phyloP scores from a whole-genome alignment of 2,888 invertebrate genomes.

The Drosophila rellima region DNA sequence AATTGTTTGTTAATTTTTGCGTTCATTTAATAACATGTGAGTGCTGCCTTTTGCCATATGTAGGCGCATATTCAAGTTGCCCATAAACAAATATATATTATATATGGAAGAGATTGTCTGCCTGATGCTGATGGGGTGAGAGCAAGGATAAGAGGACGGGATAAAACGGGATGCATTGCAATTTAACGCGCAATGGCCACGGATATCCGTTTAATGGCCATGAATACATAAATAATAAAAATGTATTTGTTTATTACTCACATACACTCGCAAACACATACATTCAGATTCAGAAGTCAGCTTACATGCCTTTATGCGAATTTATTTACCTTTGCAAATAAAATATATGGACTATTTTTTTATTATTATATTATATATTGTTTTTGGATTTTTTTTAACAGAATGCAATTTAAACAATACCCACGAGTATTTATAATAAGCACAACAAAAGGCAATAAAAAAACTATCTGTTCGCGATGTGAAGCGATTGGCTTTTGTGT shows the following conservation, averaged over 20 bases:
- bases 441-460: slow-evolving; percentile 64
- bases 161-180: slow-evolving; percentile 53
- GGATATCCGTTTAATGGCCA: slow-evolving; percentile 82
- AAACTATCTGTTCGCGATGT: slow-evolving; percentile 65
- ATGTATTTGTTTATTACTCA: slow-evolving; percentile 80
- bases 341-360: slow-evolving; percentile 66
- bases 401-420: slow-evolving; percentile 81
- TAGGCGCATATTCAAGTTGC: slow-evolving; percentile 47
- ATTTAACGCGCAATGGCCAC: slow-evolving; percentile 80
- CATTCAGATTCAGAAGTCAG: slow-evolving; percentile 51
- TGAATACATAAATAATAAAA: slow-evolving; percentile 82
- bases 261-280: slow-evolving; percentile 39
- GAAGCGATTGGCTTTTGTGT: slow-evolving; percentile 70
- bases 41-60: slow-evolving; percentile 20
- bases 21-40: slow-evolving; percentile 54
- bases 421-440: slow-evolving; percentile 75
- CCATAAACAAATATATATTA: slow-evolving; percentile 24
- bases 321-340: slow-evolving; percentile 79
- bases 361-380: slow-evolving; percentile 3
- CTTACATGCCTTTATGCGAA: slow-evolving; percentile 68
- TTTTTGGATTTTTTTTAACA: slow-evolving; percentile 35
- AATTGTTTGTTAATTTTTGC: slow-evolving; percentile 56
- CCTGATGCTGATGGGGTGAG: background rate
- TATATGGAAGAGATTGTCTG: slow-evolving; percentile 4
- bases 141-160: background rate